These are phyloP conservation scores for Acanthopleura granulata DNA, from an alignment of 2,888 invertebrate genomes.

Conservation along the genomic window DNA sequence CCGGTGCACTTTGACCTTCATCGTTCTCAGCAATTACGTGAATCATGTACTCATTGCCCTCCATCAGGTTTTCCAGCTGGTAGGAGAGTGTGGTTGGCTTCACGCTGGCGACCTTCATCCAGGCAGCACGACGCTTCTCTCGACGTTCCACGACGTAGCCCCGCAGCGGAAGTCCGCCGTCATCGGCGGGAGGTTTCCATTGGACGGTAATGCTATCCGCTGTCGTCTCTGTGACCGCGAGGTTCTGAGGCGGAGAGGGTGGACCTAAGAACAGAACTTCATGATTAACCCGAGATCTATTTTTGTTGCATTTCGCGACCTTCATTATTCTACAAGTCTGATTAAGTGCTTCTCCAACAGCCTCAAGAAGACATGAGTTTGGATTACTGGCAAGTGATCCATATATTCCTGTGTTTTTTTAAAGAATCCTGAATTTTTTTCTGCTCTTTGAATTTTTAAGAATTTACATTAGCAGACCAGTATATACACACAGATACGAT, in stretches of 20 bases:
- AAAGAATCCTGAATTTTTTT: no score
- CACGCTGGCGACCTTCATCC: conserved; percentile 53
- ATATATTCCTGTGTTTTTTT: no score
- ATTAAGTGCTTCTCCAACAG: no score
- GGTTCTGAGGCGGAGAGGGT: conserved; percentile 51
- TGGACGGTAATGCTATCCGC: conserved; percentile 44
- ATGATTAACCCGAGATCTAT: no score
- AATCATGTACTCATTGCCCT: conserved; percentile 65
- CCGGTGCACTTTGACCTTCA: conserved; percentile 60
- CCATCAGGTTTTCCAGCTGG: conserved; percentile 51
- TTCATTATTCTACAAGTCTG: no score
- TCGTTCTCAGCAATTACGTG: conserved; percentile 64
- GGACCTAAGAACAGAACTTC: conserved; percentile 25
- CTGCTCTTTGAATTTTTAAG: no score
- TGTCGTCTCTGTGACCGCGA: conserved; percentile 52
- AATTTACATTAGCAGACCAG: no score
- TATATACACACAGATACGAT: no score
- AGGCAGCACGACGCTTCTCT: conserved; percentile 55
- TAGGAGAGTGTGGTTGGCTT: conserved; percentile 46
- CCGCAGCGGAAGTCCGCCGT: conserved; percentile 62
- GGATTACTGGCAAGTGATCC: no score
- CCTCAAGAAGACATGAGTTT: no score
- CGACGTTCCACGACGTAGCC: conserved; percentile 59
- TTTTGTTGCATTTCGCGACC: no score
- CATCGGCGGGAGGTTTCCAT: conserved; percentile 69